A percentile compares a stretch with the other conserved stretches of the same genome.
Conservation (phyloP, 92 coral and sea anemone species). For the Phenganax subtilis region DNA sequence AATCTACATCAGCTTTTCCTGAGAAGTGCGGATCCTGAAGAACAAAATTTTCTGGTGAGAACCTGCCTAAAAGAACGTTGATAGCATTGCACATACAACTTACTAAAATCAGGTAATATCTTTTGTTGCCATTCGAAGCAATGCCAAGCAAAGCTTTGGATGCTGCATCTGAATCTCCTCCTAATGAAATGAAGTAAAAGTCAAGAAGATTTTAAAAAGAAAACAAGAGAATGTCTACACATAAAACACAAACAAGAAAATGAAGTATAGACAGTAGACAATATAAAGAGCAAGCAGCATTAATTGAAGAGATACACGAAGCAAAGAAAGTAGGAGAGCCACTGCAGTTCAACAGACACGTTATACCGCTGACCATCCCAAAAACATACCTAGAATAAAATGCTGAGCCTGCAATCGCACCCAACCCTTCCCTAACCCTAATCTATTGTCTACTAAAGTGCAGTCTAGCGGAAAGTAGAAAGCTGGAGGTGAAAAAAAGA, state of each 20-base stretch:
- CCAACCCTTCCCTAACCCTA: too few species aligned
- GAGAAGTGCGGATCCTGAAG: constrained; percentile 85
- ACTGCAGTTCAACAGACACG: too few species aligned
- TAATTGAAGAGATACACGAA: too few species aligned
- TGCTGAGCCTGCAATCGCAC: too few species aligned
- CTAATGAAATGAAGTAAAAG: constrained; percentile 30
- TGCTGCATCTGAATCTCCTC: constrained; percentile 85
- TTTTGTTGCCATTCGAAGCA: constrained; percentile 50
- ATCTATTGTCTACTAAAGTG: too few species aligned
- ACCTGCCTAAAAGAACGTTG: background rate
- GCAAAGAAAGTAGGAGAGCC: too few species aligned
- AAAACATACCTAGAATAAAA: too few species aligned
- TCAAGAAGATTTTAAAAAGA: background rate
- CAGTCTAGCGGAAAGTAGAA: background rate
- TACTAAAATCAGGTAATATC: constrained; percentile 81
- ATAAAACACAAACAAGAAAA: too few species aligned
- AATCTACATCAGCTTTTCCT: constrained; percentile 48
- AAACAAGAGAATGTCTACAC: too few species aligned
- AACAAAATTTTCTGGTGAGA: background rate
- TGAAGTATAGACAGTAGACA: too few species aligned
- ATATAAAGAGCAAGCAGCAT: too few species aligned
- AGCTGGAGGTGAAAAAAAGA: constrained; percentile 8
- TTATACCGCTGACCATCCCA: too few species aligned
- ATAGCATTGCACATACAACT: constrained; percentile 14
- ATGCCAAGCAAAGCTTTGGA: constrained; percentile 88